Evolutionary conservation across 2,797 vertebrate species (phyloP), one percentile per base, ranked within the genome.

Genomic region (Champsocephalus esox): DNA sequence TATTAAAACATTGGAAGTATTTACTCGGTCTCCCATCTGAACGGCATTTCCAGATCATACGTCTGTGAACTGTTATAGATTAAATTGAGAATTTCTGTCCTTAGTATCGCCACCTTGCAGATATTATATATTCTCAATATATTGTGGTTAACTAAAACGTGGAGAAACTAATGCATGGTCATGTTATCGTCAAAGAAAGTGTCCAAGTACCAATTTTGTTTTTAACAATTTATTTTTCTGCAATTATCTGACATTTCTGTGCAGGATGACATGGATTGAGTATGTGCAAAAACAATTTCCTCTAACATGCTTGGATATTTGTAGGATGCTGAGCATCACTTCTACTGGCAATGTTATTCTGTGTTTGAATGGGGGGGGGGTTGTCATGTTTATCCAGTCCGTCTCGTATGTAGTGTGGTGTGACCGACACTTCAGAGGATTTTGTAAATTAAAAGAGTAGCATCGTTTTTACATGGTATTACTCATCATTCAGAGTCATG

Each of bases 1-100:
- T 89, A 78, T 92, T 77, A 90, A 79, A 92, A 94, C 93, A 95
- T 94, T 95, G 95, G 92, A 95, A 91, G 93, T 95, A 96, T 96
- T 96, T 96, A 94, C 91, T 91, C 93, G 86, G 91, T 89, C 90
- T 92, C 88, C 85, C 87, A 94, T 96, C 90, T 93, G 77, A 89
- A 88, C 66, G 79, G 83, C 85, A 89, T 92, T 89, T 92, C 88
- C 90, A 88, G 87, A 90, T 88, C 89, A 91, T 92, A 88, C 66
- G 80, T 92, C 90, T 91, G 90, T 93, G 83, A 91, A 84, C 85
- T 82, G 85, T 91, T 87, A 75, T 84, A 87, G 84, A 89, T 87
- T 65, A 55, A 93, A 92, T 87, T 88, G 75, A 89, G 66, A 82
- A 88, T 87, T 89, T 88, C 76, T 92, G 92, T 88, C 85, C 81